Percentiles rank a stretch among this genome's conserved stretches.
These are phyloP conservation scores for Pseudomyrmex dendroicus DNA, from an alignment of 1,140 invertebrate genomes.

Conservation along the genomic window DNA sequence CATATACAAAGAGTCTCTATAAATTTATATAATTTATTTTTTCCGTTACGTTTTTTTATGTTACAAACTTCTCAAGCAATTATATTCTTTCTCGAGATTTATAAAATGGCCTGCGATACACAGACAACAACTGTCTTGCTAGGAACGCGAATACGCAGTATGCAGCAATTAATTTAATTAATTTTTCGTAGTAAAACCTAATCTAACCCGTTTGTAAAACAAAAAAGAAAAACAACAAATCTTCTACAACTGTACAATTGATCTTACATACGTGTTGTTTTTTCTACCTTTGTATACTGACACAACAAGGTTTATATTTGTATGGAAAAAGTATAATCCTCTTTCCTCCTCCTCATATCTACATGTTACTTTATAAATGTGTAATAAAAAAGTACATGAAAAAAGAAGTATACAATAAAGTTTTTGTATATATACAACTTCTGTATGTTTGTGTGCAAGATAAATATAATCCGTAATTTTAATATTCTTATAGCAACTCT, in stretches of 20 bases:
- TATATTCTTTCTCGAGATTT: too few relatives aligned
- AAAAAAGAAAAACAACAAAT: slow-evolving; percentile 24
- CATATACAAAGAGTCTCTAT: background rate
- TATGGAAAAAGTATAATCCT: slow-evolving; percentile 63
- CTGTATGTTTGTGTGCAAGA: background rate
- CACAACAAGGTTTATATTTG: slow-evolving; percentile 66
- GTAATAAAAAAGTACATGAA: slow-evolving; percentile 63
- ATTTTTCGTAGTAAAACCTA: too few relatives aligned
- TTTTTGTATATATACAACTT: slow-evolving; percentile 62
- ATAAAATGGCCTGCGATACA: too few relatives aligned
- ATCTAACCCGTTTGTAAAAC: background rate
- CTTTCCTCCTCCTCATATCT: background rate
- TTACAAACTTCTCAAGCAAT: too few relatives aligned
- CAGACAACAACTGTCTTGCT: too few relatives aligned
- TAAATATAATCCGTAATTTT: slow-evolving; percentile 36
- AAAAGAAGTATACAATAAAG: slow-evolving; percentile 47
- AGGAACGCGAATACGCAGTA: too few relatives aligned
- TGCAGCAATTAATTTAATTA: too few relatives aligned
- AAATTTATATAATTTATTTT: too few relatives aligned
- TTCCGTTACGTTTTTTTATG: too few relatives aligned
- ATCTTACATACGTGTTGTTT: slow-evolving; percentile 62
- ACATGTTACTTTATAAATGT: slow-evolving; percentile 63
- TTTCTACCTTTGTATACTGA: slow-evolving; percentile 70
- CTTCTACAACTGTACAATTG: slow-evolving; percentile 59
- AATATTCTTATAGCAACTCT: slow-evolving; percentile 21